Evolutionary conservation across 1,140 invertebrate species (phyloP).

Genomic region (Manduca sexta): DNA sequence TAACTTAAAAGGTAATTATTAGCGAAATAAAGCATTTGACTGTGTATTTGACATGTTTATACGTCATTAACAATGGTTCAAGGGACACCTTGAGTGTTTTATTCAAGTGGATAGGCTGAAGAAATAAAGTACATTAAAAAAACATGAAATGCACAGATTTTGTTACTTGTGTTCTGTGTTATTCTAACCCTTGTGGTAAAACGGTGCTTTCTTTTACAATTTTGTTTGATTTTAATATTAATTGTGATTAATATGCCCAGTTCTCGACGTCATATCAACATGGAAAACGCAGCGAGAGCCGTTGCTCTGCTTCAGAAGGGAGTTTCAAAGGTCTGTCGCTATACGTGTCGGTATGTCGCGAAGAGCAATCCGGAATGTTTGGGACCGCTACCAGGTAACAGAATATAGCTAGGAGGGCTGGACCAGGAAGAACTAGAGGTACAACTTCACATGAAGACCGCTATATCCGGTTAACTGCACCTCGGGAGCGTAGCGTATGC

Average conservation of each 20-base stretch:
- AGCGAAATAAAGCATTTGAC: no score
- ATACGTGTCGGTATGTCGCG: conserved; percentile 14
- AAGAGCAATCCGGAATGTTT: conserved; percentile 10
- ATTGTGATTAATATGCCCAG: conserved; percentile 6
- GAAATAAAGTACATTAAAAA: no score
- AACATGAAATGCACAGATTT: no score
- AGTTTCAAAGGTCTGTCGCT: conserved; percentile 11
- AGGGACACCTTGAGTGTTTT: no score
- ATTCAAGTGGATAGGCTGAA: no score
- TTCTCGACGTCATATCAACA: conserved; percentile 4
- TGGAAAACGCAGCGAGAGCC: conserved; percentile 10
- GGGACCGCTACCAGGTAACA: conserved; percentile 10
- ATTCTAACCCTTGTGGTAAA: no score
- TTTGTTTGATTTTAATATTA: conserved; percentile 5
- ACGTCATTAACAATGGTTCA: no score
- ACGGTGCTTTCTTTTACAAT: neutral
- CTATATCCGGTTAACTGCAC: conserved; percentile 16
- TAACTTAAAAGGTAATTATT: no score
- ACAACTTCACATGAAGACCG: conserved; percentile 19
- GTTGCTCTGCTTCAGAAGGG: conserved; percentile 7
- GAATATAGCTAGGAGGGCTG: conserved; percentile 15
- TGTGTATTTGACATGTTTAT: no score
- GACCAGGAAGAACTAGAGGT: conserved; percentile 13
- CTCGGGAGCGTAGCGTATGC: conserved; percentile 12
- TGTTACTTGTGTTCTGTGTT: no score